Percentiles rank a stretch among this genome's conserved stretches.
Evolutionary conservation across 2,888 invertebrate species (phyloP).

Genomic region (Oligia strigilis): DNA sequence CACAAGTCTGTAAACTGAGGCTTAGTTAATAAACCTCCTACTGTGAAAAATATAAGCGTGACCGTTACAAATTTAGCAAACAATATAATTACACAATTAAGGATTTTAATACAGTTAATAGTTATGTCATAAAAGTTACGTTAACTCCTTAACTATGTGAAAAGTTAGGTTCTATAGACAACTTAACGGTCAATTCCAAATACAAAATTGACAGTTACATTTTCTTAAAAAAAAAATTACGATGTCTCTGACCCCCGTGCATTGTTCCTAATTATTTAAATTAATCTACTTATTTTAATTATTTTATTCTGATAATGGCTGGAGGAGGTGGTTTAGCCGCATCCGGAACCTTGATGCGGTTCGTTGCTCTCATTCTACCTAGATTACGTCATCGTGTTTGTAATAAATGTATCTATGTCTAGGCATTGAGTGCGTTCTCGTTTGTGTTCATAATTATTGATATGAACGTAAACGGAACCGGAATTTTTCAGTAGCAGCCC

Average conservation of each 20-base stretch:
- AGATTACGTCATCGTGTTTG: conserved; percentile 52
- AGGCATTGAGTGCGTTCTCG: conserved; percentile 23
- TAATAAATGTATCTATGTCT: conserved; percentile 43
- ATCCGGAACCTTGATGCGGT: conserved; percentile 54
- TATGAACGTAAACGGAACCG: background rate
- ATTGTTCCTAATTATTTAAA: conserved; percentile 42
- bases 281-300: conserved; percentile 39
- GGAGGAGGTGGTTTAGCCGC: conserved; percentile 26
- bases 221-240: conserved; percentile 3
- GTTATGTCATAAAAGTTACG: background rate
- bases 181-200: conserved; percentile 4
- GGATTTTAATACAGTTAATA: background rate
- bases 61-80: background rate
- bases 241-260: conserved; percentile 2
- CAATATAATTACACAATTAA: background rate
- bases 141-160: conserved; percentile 23
- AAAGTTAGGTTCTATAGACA: conserved; percentile 11
- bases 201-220: background rate
- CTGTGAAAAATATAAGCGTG: background rate
- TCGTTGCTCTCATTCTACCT: conserved; percentile 53
- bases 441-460: conserved; percentile 8
- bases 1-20: background rate
- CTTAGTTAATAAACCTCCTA: too few relatives aligned
- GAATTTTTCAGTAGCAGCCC: background rate
- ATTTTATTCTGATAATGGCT: conserved; percentile 35